These are phyloP conservation scores for Promerops cafer DNA, from an alignment of 2,113 vertebrate genomes.

Conservation along the genomic window DNA sequence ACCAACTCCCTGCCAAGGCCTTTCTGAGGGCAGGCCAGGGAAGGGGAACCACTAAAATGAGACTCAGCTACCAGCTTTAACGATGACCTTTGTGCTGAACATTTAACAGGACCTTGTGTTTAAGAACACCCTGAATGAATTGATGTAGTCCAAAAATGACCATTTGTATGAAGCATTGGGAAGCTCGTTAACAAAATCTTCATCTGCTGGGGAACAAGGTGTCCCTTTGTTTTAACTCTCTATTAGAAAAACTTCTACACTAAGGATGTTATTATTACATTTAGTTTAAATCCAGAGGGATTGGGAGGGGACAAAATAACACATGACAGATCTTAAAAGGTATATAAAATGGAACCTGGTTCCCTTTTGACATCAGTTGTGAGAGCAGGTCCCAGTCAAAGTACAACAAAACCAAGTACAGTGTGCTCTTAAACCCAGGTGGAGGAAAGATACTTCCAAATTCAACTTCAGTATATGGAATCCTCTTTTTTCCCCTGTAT, in stretches of 20 bases:
- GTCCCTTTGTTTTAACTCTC: neutral
- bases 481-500: fast-evolving
- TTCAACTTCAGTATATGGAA: neutral
- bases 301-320: neutral
- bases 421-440: neutral
- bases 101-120: neutral
- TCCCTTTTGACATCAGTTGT: neutral
- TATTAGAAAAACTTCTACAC: neutral
- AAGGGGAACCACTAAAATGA: neutral
- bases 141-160: neutral
- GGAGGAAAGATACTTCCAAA: neutral
- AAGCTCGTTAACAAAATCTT: neutral
- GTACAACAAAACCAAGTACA: neutral
- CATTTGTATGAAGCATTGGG: neutral
- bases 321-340: neutral
- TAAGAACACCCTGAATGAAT: neutral
- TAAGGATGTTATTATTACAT: neutral
- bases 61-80: neutral
- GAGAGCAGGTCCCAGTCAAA: neutral
- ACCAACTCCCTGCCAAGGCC: neutral
- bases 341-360: neutral
- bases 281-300: neutral
- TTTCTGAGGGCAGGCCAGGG: neutral
- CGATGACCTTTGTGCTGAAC: neutral
- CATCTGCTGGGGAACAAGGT: neutral